Conservation (phyloP, 2,797 vertebrate species). For the Hylomyscus alleni region DNA sequence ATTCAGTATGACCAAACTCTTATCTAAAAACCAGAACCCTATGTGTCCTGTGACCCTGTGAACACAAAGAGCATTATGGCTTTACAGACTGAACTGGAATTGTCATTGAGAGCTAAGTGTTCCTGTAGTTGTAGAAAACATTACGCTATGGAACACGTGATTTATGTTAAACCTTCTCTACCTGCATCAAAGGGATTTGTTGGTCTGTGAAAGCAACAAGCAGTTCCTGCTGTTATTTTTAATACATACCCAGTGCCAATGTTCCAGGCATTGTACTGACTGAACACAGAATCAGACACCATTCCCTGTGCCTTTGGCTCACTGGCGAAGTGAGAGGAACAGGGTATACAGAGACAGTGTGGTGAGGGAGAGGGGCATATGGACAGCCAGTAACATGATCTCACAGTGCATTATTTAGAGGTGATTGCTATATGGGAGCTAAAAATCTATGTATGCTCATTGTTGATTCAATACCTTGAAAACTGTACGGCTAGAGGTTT, state of each 20-base stretch:
- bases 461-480: background rate
- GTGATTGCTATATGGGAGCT: background rate
- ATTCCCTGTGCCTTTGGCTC: conserved; percentile 75
- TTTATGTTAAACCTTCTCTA: conserved; percentile 52
- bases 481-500: background rate
- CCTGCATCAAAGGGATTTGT: conserved; percentile 18
- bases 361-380: background rate
- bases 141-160: background rate
- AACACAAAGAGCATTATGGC: rapidly evolving
- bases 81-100: background rate
- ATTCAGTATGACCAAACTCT: background rate
- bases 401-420: background rate
- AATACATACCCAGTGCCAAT: conserved; percentile 69
- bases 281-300: conserved; percentile 69
- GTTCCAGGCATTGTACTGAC: conserved; percentile 80
- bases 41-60: background rate
- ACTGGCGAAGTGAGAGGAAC: conserved; percentile 56
- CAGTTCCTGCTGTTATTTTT: conserved; percentile 71
- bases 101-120: background rate
- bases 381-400: background rate
- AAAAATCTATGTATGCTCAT: background rate
- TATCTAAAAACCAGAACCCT: background rate
- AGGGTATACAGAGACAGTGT: background rate
- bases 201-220: conserved; percentile 32
- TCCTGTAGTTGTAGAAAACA: conserved; percentile 3